Evolutionary conservation across 2,888 invertebrate species (phyloP).

Genomic region (Drosophila limbata): DNA sequence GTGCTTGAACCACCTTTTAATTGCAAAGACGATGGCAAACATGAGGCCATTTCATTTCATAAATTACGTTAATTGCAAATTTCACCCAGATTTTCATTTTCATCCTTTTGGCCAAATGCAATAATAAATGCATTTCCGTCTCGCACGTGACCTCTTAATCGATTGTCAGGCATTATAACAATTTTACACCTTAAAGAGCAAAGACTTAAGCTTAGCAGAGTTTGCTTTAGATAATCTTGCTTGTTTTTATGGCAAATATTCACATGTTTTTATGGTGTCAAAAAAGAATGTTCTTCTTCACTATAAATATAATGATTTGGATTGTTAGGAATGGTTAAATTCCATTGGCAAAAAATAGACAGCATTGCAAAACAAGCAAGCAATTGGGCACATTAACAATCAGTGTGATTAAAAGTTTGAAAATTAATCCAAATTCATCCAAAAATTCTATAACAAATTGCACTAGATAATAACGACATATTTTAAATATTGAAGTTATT

Average conservation of each 20-base stretch:
- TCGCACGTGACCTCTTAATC: constrained; percentile 37
- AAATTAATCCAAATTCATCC: no score
- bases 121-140: constrained; percentile 16
- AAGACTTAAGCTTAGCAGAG: background rate
- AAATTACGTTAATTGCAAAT: constrained; percentile 75
- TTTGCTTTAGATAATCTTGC: background rate
- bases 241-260: background rate
- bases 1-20: constrained; percentile 63
- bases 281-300: no score
- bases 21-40: constrained; percentile 58
- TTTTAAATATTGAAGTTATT: no score
- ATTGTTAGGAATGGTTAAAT: no score
- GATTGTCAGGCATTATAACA: constrained; percentile 4
- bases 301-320: no score
- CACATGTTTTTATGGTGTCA: no score
- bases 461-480: no score
- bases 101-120: constrained; percentile 22
- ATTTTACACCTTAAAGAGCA: constrained; percentile 3
- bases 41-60: constrained; percentile 57
- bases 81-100: constrained; percentile 56
- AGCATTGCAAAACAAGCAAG: no score
- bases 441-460: no score
- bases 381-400: no score
- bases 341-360: no score
- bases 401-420: no score